Evolutionary conservation across 2,797 vertebrate species (phyloP).

Genomic region (Paratrypauchen microcephalus): DNA sequence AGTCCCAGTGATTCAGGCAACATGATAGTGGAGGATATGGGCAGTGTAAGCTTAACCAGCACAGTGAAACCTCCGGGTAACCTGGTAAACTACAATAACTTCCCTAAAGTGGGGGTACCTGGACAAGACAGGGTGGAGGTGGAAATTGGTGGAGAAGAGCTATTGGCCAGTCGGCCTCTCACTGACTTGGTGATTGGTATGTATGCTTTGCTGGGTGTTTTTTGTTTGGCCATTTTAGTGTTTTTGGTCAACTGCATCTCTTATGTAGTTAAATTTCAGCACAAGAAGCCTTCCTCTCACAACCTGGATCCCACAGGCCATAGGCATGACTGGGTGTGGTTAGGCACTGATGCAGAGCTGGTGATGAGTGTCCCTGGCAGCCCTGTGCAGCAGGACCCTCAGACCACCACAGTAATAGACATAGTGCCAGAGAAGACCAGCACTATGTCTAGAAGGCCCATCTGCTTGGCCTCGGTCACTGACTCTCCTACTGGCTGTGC

Average conservation of each 20-base stretch:
- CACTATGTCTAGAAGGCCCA: constrained; percentile 75
- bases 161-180: constrained; percentile 76
- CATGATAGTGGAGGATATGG: constrained; percentile 59
- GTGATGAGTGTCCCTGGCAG: constrained; percentile 84
- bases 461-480: constrained; percentile 65
- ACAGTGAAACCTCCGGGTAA: constrained; percentile 77
- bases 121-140: constrained; percentile 53
- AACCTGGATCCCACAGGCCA: constrained; percentile 87
- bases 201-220: constrained; percentile 92
- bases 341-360: constrained; percentile 87
- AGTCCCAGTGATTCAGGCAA: constrained; percentile 62
- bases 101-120: constrained; percentile 80
- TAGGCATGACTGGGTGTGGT: constrained; percentile 91
- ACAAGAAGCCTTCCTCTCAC: constrained; percentile 84
- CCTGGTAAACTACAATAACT: constrained; percentile 82
- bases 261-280: constrained; percentile 86
- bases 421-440: constrained; percentile 81
- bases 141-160: constrained; percentile 67
- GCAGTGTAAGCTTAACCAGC: constrained; percentile 55
- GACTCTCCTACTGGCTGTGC: constrained; percentile 72
- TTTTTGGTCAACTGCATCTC: constrained; percentile 90
- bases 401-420: constrained; percentile 84
- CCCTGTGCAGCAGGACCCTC: constrained; percentile 79
- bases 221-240: constrained; percentile 93
- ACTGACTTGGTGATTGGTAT: constrained; percentile 94